Base-by-base conservation (phyloP, 2,113 vertebrate genomes). In the Laticauda laticaudata region DNA sequence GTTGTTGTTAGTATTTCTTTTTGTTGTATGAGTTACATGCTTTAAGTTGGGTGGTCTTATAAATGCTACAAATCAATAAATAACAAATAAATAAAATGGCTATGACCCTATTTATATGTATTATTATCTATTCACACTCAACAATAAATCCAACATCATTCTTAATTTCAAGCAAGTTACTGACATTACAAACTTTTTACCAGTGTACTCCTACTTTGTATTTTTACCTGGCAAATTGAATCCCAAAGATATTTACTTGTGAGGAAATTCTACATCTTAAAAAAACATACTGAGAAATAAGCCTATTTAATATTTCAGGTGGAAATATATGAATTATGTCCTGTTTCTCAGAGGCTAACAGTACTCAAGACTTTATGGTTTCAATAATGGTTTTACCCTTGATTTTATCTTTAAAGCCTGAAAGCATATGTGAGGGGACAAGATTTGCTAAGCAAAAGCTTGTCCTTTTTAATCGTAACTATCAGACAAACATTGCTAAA, bases 391-490 rank as follows among this genome's bases (percentile, higher is more conserved):
- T 2, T 34, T 45, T 54, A 29, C 69, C 23, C 14, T 93, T 88
- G 0, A 0, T 89, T 87, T 87, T 87, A 51, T 87, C 23, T 51
- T 53, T 53, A 87, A 87, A 87, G 45, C 43, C 51, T 29, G 51
- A 87, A 51, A 87, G 48, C 23, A 87, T 87, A 93, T 94, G 51
- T 89, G 93, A 89, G 23, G 55, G 90, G 69, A 86, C 51, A 29
- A 94, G 92, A 92, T 75, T 39, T 34, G 48, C 55, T 89, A 94
- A 20, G 55, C 54, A 93, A 95, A 95, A 94, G 23, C 86, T 61
- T 43, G 85, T 20, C n/a, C 89, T 89, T 69, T 95, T 75, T 55
- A 90, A 94, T 93, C 4, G 23, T 61, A 75, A 94, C n/a, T 92
- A 10, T 53, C 75, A 81, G 75, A 43, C 89, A 93, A 87, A 86